Base-by-base conservation (phyloP, 2,888 invertebrate genomes). In the Augochlorella aurata region DNA sequence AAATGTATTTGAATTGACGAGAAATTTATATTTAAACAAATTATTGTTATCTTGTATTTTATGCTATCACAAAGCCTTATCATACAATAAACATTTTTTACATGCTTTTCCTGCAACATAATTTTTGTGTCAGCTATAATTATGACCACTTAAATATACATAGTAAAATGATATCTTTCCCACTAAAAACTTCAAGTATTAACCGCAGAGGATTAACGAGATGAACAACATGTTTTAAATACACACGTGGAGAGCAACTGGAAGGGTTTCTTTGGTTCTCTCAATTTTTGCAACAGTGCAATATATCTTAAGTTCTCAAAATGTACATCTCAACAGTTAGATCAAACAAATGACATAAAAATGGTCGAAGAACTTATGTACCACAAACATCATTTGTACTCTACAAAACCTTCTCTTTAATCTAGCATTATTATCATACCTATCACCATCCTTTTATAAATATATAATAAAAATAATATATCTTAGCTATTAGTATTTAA, bases 381-480 rank as follows among this genome's bases (percentile, higher is more conserved):
- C 77, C 71, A 70, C 52, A 68, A 77, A 77, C 69, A 77, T 84
- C 38, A 75, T 80, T 75, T 79, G 76, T 82, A 79, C 78, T 87
- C 78, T 83, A 83, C 72, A 79, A 77, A 79, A 69, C 38, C 47
- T 52, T 58, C 74, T 69, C n/a, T 83, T 84, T 84, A 58, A 81
- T 45, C 66, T 61, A 70, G 61, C 44, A 77, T 81, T 84, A 78
- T 69, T 82, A 83, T 74, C 76, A 47, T 69, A 29, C 73, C 79
- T 84, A 81, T 81, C 80, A 76, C 74, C 81, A 58, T 79, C 44
- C 14, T 80, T 68, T 87, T 81, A 83, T 78, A 84, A 85, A 86
- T 79, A 83, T 74, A 83, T 83, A 85, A 69, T 82, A 85, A 80
- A 83, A 81, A 80, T 88, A 86, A 77, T 73, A 45, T 80, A 45